phyloP scores from a whole-genome alignment of 2,888 invertebrate species.

The Napeogenes sylphis region DNA sequence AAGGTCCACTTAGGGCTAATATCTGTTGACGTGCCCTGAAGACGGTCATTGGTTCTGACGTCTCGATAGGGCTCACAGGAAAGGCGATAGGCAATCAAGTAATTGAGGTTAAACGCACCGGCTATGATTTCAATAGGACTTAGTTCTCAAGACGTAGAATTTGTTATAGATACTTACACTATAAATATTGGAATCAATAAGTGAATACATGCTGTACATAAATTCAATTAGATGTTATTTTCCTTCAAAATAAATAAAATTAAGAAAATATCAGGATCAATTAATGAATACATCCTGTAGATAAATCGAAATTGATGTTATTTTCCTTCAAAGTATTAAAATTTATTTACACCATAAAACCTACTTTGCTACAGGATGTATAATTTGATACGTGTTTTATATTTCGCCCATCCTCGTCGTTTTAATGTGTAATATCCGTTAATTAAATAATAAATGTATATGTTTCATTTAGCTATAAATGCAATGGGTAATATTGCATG shows the following conservation, averaged over 20 bases:
- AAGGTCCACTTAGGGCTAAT: constrained; percentile 37
- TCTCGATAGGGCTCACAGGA: constrained; percentile 44
- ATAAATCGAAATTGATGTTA: too few species aligned
- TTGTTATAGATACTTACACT: neutral
- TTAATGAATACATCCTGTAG: too few species aligned
- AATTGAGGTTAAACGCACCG: constrained; percentile 62
- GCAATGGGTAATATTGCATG: neutral
- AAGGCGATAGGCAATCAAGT: constrained; percentile 62
- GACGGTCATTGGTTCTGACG: constrained; percentile 40
- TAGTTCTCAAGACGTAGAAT: constrained; percentile 10
- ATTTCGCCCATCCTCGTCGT: constrained; percentile 25
- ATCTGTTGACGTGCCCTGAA: constrained; percentile 37
- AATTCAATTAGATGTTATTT: too few species aligned
- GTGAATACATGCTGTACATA: too few species aligned
- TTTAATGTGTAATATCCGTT: constrained; percentile 25
- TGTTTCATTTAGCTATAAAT: constrained; percentile 14
- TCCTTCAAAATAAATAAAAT: too few species aligned
- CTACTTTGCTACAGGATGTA: constrained; percentile 16
- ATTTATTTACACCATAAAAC: neutral
- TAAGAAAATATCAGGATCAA: too few species aligned
- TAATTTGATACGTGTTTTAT: constrained; percentile 29
- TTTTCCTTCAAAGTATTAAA: too few species aligned
- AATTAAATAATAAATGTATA: constrained; percentile 23
- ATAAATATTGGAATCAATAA: too few species aligned
- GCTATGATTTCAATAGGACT: constrained; percentile 20